Percentiles rank a stretch among this genome's conserved stretches.
phyloP scores from a whole-genome alignment of 2,888 invertebrate genomes.

The Ochropleura leucogaster region DNA sequence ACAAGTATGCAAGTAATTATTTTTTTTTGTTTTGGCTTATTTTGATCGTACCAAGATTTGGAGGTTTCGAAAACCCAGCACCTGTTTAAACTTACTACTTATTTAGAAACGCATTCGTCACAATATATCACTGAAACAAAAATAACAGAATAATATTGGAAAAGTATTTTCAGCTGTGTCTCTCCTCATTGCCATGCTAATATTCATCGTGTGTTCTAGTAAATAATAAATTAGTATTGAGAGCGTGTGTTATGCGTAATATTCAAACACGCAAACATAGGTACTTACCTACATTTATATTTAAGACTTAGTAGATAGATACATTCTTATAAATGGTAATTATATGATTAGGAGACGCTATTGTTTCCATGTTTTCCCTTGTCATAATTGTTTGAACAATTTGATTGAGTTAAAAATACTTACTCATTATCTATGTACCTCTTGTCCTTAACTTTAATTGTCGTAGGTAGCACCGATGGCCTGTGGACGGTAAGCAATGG shows the following conservation, averaged over 20 bases:
- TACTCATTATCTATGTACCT: background rate
- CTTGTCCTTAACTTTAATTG: slow-evolving; percentile 17
- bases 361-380: slow-evolving; percentile 35
- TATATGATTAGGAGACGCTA: slow-evolving; percentile 16
- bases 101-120: slow-evolving; percentile 22
- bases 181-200: slow-evolving; percentile 1
- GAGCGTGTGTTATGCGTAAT: slow-evolving; percentile 51
- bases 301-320: slow-evolving; percentile 8
- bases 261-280: background rate
- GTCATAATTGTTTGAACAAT: slow-evolving; percentile 26
- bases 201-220: slow-evolving; percentile 16
- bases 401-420: slow-evolving; percentile 19
- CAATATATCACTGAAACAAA: slow-evolving; percentile 7
- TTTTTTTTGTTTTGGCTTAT: slow-evolving; percentile 23
- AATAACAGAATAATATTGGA: background rate
- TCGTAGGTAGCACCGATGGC: background rate
- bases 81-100: slow-evolving; percentile 41
- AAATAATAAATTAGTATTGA: slow-evolving; percentile 51
- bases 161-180: slow-evolving; percentile 39
- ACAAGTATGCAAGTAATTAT: slow-evolving; percentile 6
- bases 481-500: too few relatives aligned
- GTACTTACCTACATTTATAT: background rate
- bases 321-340: slow-evolving; percentile 17
- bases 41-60: slow-evolving; percentile 25
- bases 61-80: slow-evolving; percentile 31